phyloP scores from a whole-genome alignment of 2,888 invertebrate species.

The Caenorhabditis sp. region DNA sequence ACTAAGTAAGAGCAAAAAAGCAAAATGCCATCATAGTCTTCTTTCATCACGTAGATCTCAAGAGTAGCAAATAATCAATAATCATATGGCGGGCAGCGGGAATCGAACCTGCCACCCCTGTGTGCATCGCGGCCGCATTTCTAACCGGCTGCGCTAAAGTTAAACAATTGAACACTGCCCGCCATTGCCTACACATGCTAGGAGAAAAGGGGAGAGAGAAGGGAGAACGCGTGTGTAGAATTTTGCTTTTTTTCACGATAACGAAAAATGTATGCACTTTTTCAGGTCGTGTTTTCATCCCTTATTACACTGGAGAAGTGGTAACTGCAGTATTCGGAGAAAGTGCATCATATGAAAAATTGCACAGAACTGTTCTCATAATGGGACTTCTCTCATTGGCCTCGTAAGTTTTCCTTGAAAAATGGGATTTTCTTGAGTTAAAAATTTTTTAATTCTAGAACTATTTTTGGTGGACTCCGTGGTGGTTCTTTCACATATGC shows the following conservation, averaged over 20 bases:
- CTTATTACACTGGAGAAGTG: conserved; percentile 70
- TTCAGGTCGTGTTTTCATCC: conserved; percentile 70
- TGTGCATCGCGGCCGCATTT: not conserved
- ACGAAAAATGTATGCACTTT: too few relatives aligned
- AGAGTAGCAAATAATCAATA: conserved; percentile 47
- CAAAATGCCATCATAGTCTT: conserved; percentile 38
- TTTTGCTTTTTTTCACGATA: not conserved
- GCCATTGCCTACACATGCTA: conserved; percentile 7
- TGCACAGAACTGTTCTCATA: conserved; percentile 60
- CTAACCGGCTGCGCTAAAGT: conserved; percentile 36
- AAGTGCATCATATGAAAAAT: conserved; percentile 60
- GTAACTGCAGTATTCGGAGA: conserved; percentile 66
- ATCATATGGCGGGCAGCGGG: conserved; percentile 28
- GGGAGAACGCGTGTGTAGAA: not conserved
- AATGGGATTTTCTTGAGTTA: not conserved
- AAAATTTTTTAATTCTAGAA: conserved; percentile 53
- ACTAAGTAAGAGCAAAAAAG: conserved; percentile 51
- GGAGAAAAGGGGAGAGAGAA: not conserved
- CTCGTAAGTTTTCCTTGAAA: conserved; percentile 28
- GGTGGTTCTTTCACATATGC: conserved; percentile 72
- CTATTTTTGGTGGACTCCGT: conserved; percentile 71
- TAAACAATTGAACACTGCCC: conserved; percentile 19
- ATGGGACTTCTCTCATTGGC: conserved; percentile 63
- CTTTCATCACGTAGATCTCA: conserved; percentile 37
- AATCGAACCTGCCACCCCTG: conserved; percentile 19